These are phyloP conservation scores for Larimichthys polyactis DNA, from an alignment of 2,113 vertebrate genomes.

Conservation along the genomic window DNA sequence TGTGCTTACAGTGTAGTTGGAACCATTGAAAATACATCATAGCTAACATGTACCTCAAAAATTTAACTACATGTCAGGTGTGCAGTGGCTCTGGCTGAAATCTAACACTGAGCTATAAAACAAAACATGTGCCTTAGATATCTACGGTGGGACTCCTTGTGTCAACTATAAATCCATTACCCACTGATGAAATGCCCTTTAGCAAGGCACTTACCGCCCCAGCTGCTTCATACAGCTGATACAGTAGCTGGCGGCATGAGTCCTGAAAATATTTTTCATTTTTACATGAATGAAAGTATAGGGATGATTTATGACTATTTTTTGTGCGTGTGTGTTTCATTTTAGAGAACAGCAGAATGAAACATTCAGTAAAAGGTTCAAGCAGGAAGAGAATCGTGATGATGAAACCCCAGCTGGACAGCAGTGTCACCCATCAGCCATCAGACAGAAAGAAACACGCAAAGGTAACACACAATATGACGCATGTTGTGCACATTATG, in stretches of 20 bases:
- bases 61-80: neutral
- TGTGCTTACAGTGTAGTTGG: too few species aligned
- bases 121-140: neutral
- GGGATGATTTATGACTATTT: neutral
- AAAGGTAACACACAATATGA: conserved; percentile 47
- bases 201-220: neutral
- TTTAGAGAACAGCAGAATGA: conserved; percentile 47
- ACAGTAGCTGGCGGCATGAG: too few species aligned
- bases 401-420: conserved; percentile 9
- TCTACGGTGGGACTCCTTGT: neutral
- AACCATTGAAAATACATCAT: neutral
- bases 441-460: conserved; percentile 27
- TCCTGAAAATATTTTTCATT: neutral
- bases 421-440: neutral
- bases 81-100: neutral
- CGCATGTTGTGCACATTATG: neutral
- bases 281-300: neutral
- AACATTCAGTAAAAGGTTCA: conserved; percentile 1
- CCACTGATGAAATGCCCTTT: neutral
- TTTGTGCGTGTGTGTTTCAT: neutral
- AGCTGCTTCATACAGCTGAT: neutral
- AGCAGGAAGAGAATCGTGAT: neutral
- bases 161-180: neutral
- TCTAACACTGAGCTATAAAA: neutral
- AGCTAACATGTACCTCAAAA: neutral